These are phyloP conservation scores for Baryphthengus martii DNA, from an alignment of 2,113 vertebrate genomes.

Conservation along the genomic window DNA sequence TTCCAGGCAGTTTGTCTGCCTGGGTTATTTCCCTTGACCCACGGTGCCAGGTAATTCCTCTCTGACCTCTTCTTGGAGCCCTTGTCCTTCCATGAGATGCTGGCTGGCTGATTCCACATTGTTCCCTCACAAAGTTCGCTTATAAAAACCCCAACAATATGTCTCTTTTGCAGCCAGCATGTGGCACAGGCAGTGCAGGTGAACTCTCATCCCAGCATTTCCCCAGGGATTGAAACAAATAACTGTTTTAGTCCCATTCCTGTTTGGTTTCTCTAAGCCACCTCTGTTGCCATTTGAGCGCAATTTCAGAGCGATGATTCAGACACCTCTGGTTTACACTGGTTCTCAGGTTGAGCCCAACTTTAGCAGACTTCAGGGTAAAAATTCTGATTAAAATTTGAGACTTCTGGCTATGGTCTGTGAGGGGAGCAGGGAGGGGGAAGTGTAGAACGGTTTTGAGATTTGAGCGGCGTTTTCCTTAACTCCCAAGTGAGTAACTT, in stretches of 20 bases:
- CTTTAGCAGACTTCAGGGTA: neutral
- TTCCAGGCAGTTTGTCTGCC: neutral
- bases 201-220: fast-evolving
- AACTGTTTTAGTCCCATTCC: neutral
- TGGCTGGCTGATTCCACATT: neutral
- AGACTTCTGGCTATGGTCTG: neutral
- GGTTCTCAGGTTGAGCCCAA: neutral
- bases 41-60: neutral
- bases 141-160: fast-evolving
- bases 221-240: neutral
- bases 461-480: neutral
- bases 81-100: fast-evolving
- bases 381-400: neutral
- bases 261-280: neutral
- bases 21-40: neutral
- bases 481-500: neutral
- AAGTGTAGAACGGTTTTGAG: too few relatives aligned
- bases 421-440: too few relatives aligned
- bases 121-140: neutral
- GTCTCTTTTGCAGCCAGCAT: neutral
- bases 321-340: neutral
- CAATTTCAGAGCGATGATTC: neutral
- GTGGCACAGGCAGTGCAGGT: neutral
- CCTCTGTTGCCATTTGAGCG: neutral
- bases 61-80: neutral